These are phyloP conservation scores for Cygnus olor DNA, from an alignment of 2,797 vertebrate species.

Conservation along the genomic window DNA sequence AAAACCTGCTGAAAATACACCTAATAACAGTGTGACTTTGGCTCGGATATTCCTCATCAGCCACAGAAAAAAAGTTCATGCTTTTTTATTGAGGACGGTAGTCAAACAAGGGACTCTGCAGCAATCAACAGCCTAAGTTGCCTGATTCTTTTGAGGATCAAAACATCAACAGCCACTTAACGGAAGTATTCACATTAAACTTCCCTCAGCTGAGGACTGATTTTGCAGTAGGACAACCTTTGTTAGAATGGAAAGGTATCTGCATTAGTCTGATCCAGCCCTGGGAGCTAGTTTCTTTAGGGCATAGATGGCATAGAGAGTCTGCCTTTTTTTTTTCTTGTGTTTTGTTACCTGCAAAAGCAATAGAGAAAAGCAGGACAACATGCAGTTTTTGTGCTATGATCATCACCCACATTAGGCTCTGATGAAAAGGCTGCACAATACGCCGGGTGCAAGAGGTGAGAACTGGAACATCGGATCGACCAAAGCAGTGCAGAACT, in stretches of 20 bases:
- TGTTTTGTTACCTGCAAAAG: neutral
- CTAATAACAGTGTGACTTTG: neutral
- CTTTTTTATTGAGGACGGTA: neutral
- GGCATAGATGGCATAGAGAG: neutral
- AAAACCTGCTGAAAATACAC: neutral
- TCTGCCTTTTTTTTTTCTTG: neutral
- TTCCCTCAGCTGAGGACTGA: neutral
- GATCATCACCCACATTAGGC: neutral
- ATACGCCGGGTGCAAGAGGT: no score
- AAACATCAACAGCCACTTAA: neutral
- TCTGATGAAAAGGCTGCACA: neutral
- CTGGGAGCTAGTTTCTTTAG: neutral
- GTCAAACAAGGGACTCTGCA: neutral
- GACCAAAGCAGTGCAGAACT: neutral
- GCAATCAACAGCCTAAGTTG: neutral
- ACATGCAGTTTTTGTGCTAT: accelerated
- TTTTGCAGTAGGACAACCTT: neutral
- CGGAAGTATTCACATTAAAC: no score
- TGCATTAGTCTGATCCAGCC: neutral
- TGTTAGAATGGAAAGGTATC: neutral
- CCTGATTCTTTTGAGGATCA: neutral
- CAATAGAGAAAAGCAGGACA: neutral
- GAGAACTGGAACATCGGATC: neutral
- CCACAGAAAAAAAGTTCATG: neutral
- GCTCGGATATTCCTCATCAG: neutral